Conservation (phyloP, 1,140 invertebrate species). For the Monomorium pharaonis region DNA sequence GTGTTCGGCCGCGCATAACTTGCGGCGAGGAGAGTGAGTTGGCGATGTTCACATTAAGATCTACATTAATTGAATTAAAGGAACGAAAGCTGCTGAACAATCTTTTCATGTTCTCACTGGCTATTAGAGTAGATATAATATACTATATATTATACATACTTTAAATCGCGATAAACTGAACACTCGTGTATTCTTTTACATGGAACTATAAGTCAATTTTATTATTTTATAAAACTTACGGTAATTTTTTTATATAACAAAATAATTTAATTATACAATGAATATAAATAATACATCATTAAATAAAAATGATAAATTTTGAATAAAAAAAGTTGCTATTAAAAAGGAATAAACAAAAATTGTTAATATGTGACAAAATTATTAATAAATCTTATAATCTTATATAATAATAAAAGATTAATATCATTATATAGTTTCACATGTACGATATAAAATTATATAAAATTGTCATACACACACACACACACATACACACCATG, state of each 20-base stretch:
- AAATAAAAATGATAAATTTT: no score
- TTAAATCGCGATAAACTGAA: neutral
- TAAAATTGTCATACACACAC: neutral
- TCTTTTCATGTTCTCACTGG: neutral
- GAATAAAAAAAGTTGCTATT: neutral
- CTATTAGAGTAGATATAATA: neutral
- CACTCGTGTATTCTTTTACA: no score
- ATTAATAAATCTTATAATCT: neutral
- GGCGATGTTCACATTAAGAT: constrained; percentile 16
- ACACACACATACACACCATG: no score
- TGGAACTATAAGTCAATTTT: neutral
- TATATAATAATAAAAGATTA: neutral
- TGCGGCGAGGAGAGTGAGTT: neutral
- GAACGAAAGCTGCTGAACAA: neutral
- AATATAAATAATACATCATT: neutral
- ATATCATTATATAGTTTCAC: no score
- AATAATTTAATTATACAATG: neutral
- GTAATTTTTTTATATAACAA: no score
- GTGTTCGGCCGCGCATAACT: constrained; percentile 40
- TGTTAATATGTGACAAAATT: neutral
- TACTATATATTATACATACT: neutral
- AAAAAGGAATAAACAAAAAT: neutral
- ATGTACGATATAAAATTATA: neutral
- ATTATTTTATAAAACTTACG: neutral
- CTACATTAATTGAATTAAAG: constrained; percentile 33